Percentiles rank a stretch among this genome's conserved stretches.
These are phyloP conservation scores for Circaetus gallicus DNA, from an alignment of 2,113 vertebrate genomes.

Conservation along the genomic window DNA sequence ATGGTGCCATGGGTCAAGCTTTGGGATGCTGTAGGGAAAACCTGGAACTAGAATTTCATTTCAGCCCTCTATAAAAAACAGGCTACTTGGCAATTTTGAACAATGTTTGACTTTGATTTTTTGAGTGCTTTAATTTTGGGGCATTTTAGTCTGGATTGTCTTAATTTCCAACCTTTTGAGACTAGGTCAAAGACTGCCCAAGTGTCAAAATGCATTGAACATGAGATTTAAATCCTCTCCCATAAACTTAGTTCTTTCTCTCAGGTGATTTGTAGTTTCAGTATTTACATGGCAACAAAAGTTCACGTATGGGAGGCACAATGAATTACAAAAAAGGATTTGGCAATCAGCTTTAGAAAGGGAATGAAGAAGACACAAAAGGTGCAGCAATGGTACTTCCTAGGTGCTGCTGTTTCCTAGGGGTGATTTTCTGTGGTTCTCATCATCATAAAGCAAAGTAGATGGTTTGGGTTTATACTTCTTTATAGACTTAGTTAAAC, in stretches of 20 bases:
- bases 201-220: background rate
- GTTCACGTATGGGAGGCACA: background rate
- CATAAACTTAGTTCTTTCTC: background rate
- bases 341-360: background rate
- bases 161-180: background rate
- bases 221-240: background rate
- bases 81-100: background rate
- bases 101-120: background rate
- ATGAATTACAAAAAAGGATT: background rate
- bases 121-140: background rate
- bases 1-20: accelerated
- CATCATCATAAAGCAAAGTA: background rate
- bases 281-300: background rate
- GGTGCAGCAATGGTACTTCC: background rate
- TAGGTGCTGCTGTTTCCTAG: background rate
- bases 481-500: background rate
- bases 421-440: background rate
- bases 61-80: background rate
- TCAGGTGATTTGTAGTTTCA: background rate
- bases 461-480: background rate
- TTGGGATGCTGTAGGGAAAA: background rate
- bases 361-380: background rate
- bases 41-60: background rate
- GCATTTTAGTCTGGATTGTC: background rate
- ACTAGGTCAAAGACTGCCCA: background rate